A percentile compares a stretch with the other conserved stretches of the same genome.
Conservation (phyloP, 2,113 vertebrate species). For the Phaethon lepturus region DNA sequence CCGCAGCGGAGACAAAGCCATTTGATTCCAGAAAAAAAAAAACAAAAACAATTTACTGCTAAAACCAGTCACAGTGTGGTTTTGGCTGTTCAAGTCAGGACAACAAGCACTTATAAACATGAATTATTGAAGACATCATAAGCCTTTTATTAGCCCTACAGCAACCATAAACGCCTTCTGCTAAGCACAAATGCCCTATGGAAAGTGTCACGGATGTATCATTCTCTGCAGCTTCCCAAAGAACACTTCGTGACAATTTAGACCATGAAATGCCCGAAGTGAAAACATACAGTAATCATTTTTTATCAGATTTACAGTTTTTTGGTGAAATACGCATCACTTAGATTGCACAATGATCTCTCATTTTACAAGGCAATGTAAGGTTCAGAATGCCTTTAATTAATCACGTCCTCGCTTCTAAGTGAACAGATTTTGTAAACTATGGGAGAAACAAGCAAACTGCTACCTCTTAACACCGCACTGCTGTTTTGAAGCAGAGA, state of each 20-base stretch:
- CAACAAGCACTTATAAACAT: neutral
- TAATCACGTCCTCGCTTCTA: neutral
- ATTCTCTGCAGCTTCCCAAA: neutral
- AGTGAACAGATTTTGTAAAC: neutral
- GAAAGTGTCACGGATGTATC: accelerated
- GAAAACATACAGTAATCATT: neutral
- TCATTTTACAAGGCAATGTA: neutral
- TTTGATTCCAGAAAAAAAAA: neutral
- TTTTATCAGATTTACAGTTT: neutral
- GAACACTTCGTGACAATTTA: neutral
- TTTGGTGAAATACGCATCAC: neutral
- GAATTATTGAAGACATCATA: neutral
- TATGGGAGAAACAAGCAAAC: neutral
- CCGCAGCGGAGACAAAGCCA: neutral
- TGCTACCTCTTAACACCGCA: neutral
- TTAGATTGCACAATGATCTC: neutral
- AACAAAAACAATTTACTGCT: neutral
- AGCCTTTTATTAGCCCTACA: neutral
- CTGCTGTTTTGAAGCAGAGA: neutral
- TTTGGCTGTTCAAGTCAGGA: neutral
- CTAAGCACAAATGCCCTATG: neutral
- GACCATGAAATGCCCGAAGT: neutral
- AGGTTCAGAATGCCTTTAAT: neutral
- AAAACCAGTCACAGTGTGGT: neutral
- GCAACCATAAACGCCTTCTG: neutral